Percentiles rank a stretch among this genome's conserved stretches.
Evolutionary conservation across 2,113 vertebrate species (phyloP).

Genomic region (Felis catus): DNA sequence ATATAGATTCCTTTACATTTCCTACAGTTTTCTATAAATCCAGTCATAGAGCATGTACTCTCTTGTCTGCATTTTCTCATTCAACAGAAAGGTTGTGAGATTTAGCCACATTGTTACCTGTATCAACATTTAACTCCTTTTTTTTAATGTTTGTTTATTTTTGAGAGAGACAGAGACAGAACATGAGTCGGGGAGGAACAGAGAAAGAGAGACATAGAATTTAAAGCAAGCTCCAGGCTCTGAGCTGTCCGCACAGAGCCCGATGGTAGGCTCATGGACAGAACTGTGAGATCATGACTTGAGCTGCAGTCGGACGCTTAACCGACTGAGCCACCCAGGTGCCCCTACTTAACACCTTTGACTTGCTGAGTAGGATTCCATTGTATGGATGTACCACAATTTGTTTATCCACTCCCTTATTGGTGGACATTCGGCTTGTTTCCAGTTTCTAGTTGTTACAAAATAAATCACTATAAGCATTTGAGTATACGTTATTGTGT

Average conservation of each 20-base stretch:
- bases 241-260: too few relatives aligned
- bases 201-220: too few relatives aligned
- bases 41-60: not conserved
- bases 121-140: not conserved
- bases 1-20: not conserved
- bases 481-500: not conserved
- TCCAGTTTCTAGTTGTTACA: not conserved
- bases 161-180: too few relatives aligned
- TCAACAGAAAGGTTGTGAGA: not conserved
- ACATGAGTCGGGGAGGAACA: too few relatives aligned
- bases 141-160: too few relatives aligned
- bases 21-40: not conserved
- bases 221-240: too few relatives aligned
- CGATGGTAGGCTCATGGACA: too few relatives aligned
- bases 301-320: too few relatives aligned
- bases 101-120: not conserved
- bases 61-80: not conserved
- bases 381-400: not conserved
- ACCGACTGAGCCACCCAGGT: too few relatives aligned
- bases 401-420: not conserved
- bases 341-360: not conserved
- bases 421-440: not conserved
- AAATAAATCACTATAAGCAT: not conserved
- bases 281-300: too few relatives aligned
- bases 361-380: not conserved